Conservation (phyloP, 2,797 vertebrate genomes). For the Malacoraja senta region DNA sequence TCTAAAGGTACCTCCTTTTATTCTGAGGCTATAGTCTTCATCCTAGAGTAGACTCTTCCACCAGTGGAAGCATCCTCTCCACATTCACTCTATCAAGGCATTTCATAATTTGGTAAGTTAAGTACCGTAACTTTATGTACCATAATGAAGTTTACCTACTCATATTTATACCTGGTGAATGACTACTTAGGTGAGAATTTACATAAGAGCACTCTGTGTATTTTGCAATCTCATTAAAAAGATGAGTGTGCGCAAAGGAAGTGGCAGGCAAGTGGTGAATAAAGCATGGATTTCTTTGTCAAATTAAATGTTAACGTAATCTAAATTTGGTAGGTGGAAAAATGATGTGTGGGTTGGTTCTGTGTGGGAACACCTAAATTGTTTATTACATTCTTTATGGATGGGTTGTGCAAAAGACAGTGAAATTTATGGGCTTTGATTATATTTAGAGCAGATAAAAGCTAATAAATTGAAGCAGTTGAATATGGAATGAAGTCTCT, state of each 20-base stretch:
- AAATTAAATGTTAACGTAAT: neutral
- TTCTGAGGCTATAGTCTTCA: too few relatives aligned
- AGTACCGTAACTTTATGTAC: neutral
- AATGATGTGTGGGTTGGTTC: conserved; percentile 10
- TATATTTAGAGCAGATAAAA: neutral
- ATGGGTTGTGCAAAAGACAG: neutral
- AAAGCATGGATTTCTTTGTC: neutral
- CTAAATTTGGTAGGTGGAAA: neutral
- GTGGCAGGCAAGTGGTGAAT: neutral
- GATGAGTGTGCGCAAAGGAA: neutral
- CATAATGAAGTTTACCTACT: neutral
- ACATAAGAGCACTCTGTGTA: neutral
- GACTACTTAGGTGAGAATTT: neutral
- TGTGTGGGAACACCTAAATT: neutral
- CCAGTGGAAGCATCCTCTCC: too few relatives aligned
- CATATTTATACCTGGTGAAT: neutral
- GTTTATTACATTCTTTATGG: neutral
- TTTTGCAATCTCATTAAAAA: neutral
- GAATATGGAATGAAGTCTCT: neutral
- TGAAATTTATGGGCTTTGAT: neutral
- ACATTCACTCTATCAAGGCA: too few relatives aligned
- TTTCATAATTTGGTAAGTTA: neutral
- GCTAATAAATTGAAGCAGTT: neutral
- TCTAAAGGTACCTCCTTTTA: too few relatives aligned
- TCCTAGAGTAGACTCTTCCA: too few relatives aligned